These are phyloP conservation scores for Chanos chanos DNA, from an alignment of 2,797 vertebrate genomes.

Conservation along the genomic window DNA sequence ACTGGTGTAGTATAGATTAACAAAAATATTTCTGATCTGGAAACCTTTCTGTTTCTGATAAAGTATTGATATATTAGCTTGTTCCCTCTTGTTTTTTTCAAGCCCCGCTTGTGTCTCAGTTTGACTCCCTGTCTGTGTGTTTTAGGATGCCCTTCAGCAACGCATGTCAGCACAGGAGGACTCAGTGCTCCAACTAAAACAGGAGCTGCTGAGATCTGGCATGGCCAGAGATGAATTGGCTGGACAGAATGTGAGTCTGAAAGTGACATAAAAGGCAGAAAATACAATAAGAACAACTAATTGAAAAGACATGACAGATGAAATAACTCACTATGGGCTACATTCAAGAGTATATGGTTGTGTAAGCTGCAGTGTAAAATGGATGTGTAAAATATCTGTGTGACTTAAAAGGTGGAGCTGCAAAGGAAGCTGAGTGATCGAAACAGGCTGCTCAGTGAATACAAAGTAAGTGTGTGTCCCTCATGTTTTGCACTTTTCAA, in stretches of 20 bases:
- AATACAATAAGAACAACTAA: too few relatives aligned
- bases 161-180: slow-evolving; percentile 88
- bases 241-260: slow-evolving; percentile 87
- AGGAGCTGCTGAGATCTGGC: slow-evolving; percentile 88
- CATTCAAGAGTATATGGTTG: too few relatives aligned
- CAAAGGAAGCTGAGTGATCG: slow-evolving; percentile 89
- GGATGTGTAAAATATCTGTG: slow-evolving; percentile 1
- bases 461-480: slow-evolving; percentile 71
- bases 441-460: slow-evolving; percentile 83
- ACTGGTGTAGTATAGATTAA: too few relatives aligned
- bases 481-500: background rate
- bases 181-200: slow-evolving; percentile 91
- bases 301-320: too few relatives aligned
- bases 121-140: slow-evolving; percentile 4
- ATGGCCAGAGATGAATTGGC: slow-evolving; percentile 94
- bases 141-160: slow-evolving; percentile 93
- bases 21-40: too few relatives aligned
- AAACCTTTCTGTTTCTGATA: too few relatives aligned
- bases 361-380: too few relatives aligned
- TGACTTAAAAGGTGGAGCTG: slow-evolving; percentile 82
- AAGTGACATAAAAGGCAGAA: slow-evolving; percentile 6
- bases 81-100: background rate
- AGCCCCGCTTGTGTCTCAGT: background rate
- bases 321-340: too few relatives aligned
- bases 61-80: too few relatives aligned